Conservation (phyloP, 1,140 invertebrate genomes). For the Arctopsyche grandis region DNA sequence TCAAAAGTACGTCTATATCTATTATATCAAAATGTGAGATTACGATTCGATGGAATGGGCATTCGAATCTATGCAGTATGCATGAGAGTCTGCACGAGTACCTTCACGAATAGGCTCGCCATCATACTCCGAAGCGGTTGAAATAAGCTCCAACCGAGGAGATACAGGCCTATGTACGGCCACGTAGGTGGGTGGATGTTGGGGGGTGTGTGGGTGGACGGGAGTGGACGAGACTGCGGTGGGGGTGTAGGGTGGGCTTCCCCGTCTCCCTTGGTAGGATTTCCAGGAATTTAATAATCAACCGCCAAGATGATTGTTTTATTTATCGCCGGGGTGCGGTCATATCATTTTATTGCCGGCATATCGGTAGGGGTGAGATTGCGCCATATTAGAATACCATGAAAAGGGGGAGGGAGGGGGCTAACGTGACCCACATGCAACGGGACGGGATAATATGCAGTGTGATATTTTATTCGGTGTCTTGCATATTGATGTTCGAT, state of each 20-base stretch:
- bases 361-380: conserved; percentile 30
- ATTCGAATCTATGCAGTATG: conserved; percentile 36
- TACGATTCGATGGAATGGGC: background rate
- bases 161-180: background rate
- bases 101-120: conserved; percentile 43
- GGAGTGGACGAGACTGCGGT: background rate
- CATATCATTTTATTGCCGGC: conserved; percentile 40
- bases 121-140: conserved; percentile 31
- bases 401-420: too few relatives aligned
- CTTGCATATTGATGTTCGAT: too few relatives aligned
- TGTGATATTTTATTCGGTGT: too few relatives aligned
- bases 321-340: conserved; percentile 33
- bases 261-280: conserved; percentile 26
- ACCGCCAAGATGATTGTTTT: conserved; percentile 48
- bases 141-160: conserved; percentile 27
- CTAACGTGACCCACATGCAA: conserved; percentile 14
- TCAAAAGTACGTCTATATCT: too few relatives aligned
- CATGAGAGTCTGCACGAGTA: conserved; percentile 39
- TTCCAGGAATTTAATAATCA: conserved; percentile 53
- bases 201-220: background rate
- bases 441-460: background rate
- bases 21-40: too few relatives aligned
- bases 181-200: background rate
- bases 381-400: conserved; percentile 38
- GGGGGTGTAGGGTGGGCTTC: background rate